A percentile compares a stretch with the other conserved stretches of the same genome.
Conservation (phyloP, 1,140 invertebrate species). For the Atta texana region DNA sequence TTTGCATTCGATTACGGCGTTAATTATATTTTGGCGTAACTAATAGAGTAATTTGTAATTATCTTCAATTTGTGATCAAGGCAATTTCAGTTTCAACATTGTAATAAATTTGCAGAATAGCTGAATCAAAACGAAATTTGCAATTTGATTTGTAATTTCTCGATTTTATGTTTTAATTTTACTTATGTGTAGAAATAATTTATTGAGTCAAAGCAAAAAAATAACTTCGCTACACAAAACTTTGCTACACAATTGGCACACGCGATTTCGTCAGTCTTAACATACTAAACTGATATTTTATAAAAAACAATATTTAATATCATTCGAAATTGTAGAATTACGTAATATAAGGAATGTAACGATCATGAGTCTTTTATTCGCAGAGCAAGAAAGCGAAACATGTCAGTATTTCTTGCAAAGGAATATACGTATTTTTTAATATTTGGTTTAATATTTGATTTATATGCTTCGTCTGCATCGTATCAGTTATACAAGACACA, state of each 20-base stretch:
- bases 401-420: not conserved
- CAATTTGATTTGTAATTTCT: not conserved
- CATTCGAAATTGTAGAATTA: slow-evolving; percentile 3
- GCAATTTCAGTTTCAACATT: not conserved
- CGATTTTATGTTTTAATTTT: not conserved
- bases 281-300: not conserved
- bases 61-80: not conserved
- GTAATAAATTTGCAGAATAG: not conserved
- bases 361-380: not conserved
- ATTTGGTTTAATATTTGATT: not conserved
- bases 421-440: not conserved
- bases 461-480: not conserved
- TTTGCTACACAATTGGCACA: not conserved
- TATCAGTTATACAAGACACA: not conserved
- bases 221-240: not conserved
- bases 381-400: not conserved
- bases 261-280: slow-evolving; percentile 25
- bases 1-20: not conserved
- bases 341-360: slow-evolving; percentile 20
- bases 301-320: not conserved
- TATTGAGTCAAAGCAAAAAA: not conserved
- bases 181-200: not conserved
- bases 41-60: not conserved
- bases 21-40: not conserved
- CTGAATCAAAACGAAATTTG: not conserved